Evolutionary conservation across 2,888 invertebrate genomes (phyloP), one percentile per base, ranked within the genome.

Genomic region (Caenorhabditis panamensis): DNA sequence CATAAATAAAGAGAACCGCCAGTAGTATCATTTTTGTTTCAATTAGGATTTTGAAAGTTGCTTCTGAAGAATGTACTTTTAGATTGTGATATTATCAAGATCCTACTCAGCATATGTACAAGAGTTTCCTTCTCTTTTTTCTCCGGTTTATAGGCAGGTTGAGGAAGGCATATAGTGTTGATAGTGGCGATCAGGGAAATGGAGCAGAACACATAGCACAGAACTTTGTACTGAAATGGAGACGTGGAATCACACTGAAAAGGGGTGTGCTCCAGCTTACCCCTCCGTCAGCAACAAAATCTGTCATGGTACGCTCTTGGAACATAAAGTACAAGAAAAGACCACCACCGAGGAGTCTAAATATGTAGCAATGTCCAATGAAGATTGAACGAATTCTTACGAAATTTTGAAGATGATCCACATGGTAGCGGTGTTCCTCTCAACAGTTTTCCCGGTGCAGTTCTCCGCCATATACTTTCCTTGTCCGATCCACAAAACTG

Each of bases 351-450:
- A 80, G 54, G 3, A 80, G 54, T 49, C 80, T 80, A 51, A 54
- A 68, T 26, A 18, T 26, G 20, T 37, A 47, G 20, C 26, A 16
- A 24, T 31, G 11, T 28, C 13, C n/a, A n/a, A n/a, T n/a, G n/a
- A n/a, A n/a, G n/a, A n/a, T n/a, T n/a, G n/a, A n/a, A n/a, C n/a
- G 22, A 1, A 20, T 36, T 63, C 80, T 67, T 13, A 80, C 71
- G 75, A 75, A 1, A 67, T 18, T 49, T 80, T 80, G 47, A 80
- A 80, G 37, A 80, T 80, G 22, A 76, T 36, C 80, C 80, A 80
- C 47, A 67, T 71, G 11, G 71, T 20, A 5, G 80, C 53, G 9
- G 76, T 80, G 41, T 80, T 80, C 24, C 80, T 53, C 41, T 80
- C 80, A 24, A 80, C 66, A 1, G 75, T 80, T 31, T 80, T 66